These are phyloP conservation scores for Telmatochromis brachygnathus DNA, from an alignment of 2,113 vertebrate genomes.

Conservation along the genomic window DNA sequence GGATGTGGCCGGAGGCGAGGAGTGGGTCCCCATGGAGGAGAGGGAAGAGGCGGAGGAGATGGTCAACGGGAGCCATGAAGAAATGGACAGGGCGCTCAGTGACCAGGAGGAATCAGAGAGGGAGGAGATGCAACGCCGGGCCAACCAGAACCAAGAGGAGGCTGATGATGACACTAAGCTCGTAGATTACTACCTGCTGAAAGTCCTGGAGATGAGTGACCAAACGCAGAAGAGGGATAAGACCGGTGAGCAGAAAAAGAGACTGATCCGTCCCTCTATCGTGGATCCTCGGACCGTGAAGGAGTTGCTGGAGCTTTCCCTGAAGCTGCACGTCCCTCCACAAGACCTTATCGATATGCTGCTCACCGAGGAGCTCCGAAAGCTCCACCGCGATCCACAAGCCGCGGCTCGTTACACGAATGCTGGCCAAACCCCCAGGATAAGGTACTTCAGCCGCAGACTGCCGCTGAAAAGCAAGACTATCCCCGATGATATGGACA, in stretches of 20 bases:
- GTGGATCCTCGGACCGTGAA: constrained; percentile 83
- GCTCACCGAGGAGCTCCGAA: constrained; percentile 82
- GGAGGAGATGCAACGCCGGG: constrained; percentile 78
- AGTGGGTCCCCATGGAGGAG: constrained; percentile 92
- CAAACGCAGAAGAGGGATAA: constrained; percentile 68
- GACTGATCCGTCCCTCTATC: constrained; percentile 75
- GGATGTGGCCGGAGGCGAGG: constrained; percentile 89
- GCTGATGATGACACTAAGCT: constrained; percentile 83
- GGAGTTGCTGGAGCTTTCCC: constrained; percentile 88
- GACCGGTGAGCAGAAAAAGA: constrained; percentile 71
- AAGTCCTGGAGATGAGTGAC: constrained; percentile 78
- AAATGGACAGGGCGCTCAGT: constrained; percentile 76
- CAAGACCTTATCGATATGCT: constrained; percentile 94
- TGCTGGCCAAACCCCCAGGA: constrained; percentile 73
- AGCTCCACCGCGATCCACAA: constrained; percentile 72
- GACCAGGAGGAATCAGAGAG: constrained; percentile 66
- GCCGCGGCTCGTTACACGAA: constrained; percentile 63
- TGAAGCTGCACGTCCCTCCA: constrained; percentile 92
- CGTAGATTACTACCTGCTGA: constrained; percentile 83
- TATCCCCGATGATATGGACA: constrained; percentile 80
- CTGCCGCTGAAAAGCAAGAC: constrained; percentile 75
- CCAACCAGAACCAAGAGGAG: constrained; percentile 70
- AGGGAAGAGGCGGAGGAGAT: constrained; percentile 90
- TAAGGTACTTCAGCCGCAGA: constrained; percentile 77
- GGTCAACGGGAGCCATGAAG: constrained; percentile 84